A percentile compares a stretch with the other conserved stretches of the same genome.
Evolutionary conservation across 2,888 invertebrate genomes (phyloP).

Genomic region (Drosophila merina): DNA sequence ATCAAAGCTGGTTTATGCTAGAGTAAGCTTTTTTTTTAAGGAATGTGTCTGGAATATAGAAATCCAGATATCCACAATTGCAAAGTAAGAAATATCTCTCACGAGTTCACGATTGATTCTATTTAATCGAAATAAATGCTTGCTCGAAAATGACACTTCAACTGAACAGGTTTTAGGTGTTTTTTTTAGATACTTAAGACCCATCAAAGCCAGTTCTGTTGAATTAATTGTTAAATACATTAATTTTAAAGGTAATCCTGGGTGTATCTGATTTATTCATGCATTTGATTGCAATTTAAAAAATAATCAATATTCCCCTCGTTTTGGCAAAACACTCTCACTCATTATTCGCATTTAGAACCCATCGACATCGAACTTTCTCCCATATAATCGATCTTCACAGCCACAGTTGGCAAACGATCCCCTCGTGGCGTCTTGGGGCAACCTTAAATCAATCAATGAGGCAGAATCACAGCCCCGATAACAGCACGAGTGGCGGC

Average conservation of each 20-base stretch:
- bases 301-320: too few relatives aligned
- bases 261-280: too few relatives aligned
- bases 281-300: too few relatives aligned
- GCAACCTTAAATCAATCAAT: conserved; percentile 80
- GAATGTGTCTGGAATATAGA: conserved; percentile 11
- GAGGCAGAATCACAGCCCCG: conserved; percentile 51
- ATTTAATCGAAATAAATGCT: background rate
- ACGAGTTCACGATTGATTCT: background rate
- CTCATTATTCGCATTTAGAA: conserved; percentile 12
- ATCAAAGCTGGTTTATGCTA: conserved; percentile 23
- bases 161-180: conserved; percentile 6
- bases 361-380: conserved; percentile 7
- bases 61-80: background rate
- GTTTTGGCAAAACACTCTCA: conserved; percentile 4
- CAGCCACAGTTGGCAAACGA: conserved; percentile 62
- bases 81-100: conserved; percentile 6
- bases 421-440: conserved; percentile 60
- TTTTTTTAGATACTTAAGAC: background rate
- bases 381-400: conserved; percentile 30
- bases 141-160: background rate
- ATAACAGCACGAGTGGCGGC: conserved; percentile 52
- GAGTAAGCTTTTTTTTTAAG: conserved; percentile 1
- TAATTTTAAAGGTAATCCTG: background rate
- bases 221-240: background rate
- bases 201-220: background rate